A percentile compares a stretch with the other conserved stretches of the same genome.
phyloP scores from a whole-genome alignment of 92 coral and sea anemone species.

The Porites lobata region DNA sequence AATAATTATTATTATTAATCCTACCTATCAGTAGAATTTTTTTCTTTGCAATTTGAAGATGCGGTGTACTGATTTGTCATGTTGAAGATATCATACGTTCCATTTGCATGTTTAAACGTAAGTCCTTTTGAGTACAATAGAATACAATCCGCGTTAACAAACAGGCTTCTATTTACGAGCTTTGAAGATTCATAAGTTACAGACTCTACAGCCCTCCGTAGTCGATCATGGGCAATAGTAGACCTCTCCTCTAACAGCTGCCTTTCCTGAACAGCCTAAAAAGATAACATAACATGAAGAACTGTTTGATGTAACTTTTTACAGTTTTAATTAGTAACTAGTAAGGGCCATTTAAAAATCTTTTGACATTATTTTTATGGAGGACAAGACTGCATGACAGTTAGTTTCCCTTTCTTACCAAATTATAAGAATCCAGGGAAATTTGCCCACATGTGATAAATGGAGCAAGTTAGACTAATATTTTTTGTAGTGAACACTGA shows the following conservation, averaged over 20 bases:
- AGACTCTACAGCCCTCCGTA: conserved; percentile 43
- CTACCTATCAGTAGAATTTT: conserved; percentile 33
- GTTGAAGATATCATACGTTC: conserved; percentile 17
- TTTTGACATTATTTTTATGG: too few species aligned
- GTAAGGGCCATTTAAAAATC: too few species aligned
- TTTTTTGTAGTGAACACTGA: too few species aligned
- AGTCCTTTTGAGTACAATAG: conserved; percentile 63
- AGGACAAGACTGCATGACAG: too few species aligned
- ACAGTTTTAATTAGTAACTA: too few species aligned
- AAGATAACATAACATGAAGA: neutral
- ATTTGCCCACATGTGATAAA: too few species aligned
- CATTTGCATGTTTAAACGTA: neutral
- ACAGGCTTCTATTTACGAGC: conserved; percentile 42
- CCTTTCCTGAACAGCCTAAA: conserved; percentile 55
- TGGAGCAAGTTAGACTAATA: too few species aligned
- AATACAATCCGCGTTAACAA: conserved; percentile 55
- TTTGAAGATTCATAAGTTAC: neutral
- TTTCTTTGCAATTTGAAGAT: neutral
- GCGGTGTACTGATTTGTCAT: conserved; percentile 19
- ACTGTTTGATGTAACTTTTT: too few species aligned
- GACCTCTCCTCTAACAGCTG: conserved; percentile 48
- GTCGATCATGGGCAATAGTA: conserved; percentile 57
- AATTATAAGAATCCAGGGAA: too few species aligned
- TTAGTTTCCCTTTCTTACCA: too few species aligned
- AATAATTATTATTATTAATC: neutral